Conservation (phyloP, 2,888 invertebrate genomes). For the Antheraea assamensis region DNA sequence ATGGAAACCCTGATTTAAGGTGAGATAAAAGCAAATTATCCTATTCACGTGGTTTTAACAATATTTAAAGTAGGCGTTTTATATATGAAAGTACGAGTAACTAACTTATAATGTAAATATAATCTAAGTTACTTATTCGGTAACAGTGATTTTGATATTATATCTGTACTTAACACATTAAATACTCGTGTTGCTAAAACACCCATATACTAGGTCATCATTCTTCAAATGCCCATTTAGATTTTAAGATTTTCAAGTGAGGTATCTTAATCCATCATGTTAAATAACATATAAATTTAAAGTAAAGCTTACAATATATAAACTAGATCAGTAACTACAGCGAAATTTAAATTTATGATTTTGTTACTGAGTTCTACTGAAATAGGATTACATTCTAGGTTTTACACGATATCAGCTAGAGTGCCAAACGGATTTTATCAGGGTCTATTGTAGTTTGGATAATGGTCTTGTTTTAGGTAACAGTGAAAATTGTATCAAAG, state of each 20-base stretch:
- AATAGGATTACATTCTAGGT: background rate
- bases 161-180: background rate
- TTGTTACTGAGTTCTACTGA: background rate
- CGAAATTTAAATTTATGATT: background rate
- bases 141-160: background rate
- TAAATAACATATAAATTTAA: background rate
- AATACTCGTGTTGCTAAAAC: background rate
- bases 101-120: background rate
- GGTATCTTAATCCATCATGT: background rate
- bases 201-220: background rate
- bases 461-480: background rate
- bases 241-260: background rate
- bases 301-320: background rate
- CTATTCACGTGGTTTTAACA: conserved; percentile 35
- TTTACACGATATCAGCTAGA: background rate
- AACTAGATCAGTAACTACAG: background rate
- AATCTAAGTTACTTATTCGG: background rate
- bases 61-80: conserved; percentile 38
- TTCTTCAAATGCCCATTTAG: background rate
- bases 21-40: conserved; percentile 49
- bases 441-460: background rate
- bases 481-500: background rate
- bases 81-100: too few relatives aligned
- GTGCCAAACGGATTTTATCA: background rate
- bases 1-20: conserved; percentile 55